Percentiles rank a stretch among this genome's conserved stretches.
These are phyloP conservation scores for Halictus rubicundus DNA, from an alignment of 1,140 invertebrate species.

Conservation along the genomic window DNA sequence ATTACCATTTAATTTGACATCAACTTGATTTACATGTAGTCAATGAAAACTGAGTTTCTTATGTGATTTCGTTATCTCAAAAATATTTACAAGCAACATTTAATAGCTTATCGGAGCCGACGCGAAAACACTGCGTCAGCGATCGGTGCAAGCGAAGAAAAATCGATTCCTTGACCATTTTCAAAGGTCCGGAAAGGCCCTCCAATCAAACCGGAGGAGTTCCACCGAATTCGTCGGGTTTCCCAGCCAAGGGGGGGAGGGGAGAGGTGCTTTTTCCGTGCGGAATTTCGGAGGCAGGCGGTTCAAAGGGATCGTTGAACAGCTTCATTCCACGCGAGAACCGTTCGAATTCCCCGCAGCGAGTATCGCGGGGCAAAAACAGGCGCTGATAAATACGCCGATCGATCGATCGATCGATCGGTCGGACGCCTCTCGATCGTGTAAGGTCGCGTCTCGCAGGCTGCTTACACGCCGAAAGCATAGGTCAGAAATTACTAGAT, in stretches of 20 bases:
- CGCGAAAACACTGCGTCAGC: no score
- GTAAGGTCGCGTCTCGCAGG: no score
- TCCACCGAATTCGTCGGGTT: background rate
- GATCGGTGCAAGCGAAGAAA: no score
- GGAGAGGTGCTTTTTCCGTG: background rate
- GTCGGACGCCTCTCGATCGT: background rate
- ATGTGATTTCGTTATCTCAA: no score
- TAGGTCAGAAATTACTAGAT: slow-evolving; percentile 52
- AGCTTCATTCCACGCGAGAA: background rate
- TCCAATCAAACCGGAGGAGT: background rate
- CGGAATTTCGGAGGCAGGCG: background rate
- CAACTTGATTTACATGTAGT: no score
- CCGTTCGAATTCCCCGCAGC: background rate
- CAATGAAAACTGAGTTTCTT: no score
- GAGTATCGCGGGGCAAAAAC: slow-evolving; percentile 37
- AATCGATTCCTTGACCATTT: no score
- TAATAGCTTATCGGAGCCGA: no score
- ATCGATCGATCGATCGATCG: slow-evolving; percentile 1
- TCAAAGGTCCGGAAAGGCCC: no score
- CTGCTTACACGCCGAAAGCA: background rate
- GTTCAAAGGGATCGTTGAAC: background rate
- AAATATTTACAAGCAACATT: no score
- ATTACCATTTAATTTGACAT: no score
- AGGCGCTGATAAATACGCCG: slow-evolving; percentile 22
- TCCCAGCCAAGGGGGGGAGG: background rate